Base-by-base conservation (phyloP, 2,797 vertebrate species). In the Chiroxiphia lanceolata region DNA sequence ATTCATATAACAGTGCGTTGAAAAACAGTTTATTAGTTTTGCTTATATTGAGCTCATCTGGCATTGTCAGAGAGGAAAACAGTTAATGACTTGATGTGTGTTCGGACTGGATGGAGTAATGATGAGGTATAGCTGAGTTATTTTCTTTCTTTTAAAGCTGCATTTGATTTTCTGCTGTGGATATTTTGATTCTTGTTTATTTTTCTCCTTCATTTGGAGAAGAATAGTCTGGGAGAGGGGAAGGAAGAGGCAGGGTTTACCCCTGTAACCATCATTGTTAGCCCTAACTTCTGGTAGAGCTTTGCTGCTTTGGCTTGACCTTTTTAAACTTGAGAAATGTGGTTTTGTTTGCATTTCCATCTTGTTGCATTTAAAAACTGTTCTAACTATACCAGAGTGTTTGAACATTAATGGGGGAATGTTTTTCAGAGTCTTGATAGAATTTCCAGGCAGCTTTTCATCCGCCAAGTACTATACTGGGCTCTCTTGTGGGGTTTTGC, bases 401-500 rank as follows among this genome's bases (percentile, higher is more conserved):
- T 90, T 89, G 90, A 92, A 76, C 63, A 17, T 80, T 87, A 77
- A 57, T 86, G 63, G n/a, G 42, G 29, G 48, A 88, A 53, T 86
- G 63, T 77, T 79, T 90, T 94, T 94, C 45, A 31, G 65, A 34
- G 51, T 31, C 68, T 67, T 76, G 38, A 47, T 89, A 60, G 84
- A 50, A 48, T 93, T 98, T 97, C 84, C 94, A 94, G 94, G 86
- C 94, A 91, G 48, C 59, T 84, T 93, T 83, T 86, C 42, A 85
- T 64, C n/a, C 0, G 0, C 65, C 38, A 74, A 77, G 51, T 84
- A 10, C 70, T 96, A 44, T 71, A 13, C 53, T 15, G 45, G 81
- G 60, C 83, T 82, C 70, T 87, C 40, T 42, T 45, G 81, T 80
- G 36, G 63, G 42, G 44, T 83, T 94, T 95, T 92, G 36, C 61